phyloP scores from a whole-genome alignment of 2,797 vertebrate genomes.

The Eupleurogrammus muticus region DNA sequence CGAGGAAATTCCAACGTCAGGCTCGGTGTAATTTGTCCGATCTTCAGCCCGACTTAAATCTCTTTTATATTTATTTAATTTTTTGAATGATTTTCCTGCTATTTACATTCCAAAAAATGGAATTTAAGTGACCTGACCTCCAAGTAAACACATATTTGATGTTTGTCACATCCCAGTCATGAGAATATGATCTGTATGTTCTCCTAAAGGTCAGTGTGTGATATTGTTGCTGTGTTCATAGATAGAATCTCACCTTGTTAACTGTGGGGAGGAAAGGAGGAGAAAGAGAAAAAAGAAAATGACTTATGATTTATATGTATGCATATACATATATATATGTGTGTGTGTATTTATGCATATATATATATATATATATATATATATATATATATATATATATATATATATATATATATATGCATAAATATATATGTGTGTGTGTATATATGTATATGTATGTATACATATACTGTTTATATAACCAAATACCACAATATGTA shows the following conservation, averaged over 20 bases:
- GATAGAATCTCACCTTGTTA: slow-evolving; percentile 3
- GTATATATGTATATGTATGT: no score
- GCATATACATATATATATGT: no score
- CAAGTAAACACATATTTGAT: no score
- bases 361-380: no score
- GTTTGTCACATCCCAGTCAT: slow-evolving; percentile 14
- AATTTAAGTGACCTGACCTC: slow-evolving; percentile 6
- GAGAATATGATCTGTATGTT: slow-evolving; percentile 20
- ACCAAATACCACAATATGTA: background rate
- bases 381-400: no score
- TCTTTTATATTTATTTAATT: background rate
- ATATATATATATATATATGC: no score
- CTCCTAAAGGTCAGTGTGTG: background rate
- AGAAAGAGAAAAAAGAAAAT: background rate
- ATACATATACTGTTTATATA: no score
- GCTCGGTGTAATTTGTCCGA: slow-evolving; percentile 13
- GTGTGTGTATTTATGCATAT: no score
- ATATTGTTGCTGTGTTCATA: background rate
- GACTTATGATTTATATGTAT: no score
- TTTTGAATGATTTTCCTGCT: slow-evolving; percentile 19
- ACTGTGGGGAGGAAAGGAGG: background rate
- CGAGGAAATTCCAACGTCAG: slow-evolving; percentile 46
- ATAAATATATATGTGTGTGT: no score
- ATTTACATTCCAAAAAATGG: slow-evolving; percentile 31
- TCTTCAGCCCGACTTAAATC: background rate